Evolutionary conservation across 2,888 invertebrate species (phyloP).

Genomic region (Herminia tarsipennalis): DNA sequence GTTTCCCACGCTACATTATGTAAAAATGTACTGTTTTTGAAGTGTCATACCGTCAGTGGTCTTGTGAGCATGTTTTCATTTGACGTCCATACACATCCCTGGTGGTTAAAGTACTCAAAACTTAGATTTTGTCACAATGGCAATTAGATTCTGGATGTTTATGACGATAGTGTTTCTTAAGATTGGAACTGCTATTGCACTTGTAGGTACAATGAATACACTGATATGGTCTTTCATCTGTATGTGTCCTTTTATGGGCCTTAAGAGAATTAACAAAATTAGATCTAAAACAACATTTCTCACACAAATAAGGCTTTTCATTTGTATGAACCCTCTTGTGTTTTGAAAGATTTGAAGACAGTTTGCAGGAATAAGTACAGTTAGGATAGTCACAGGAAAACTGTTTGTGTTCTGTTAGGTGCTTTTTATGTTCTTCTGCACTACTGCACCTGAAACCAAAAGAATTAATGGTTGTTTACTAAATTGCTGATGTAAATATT

Average conservation of each 20-base stretch:
- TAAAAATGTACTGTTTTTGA: too few species aligned
- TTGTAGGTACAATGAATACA: conserved; percentile 72
- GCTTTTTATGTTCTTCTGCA: conserved; percentile 72
- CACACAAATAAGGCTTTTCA: conserved; percentile 78
- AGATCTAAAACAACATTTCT: conserved; percentile 75
- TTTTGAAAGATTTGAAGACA: conserved; percentile 76
- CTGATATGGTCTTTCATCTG: conserved; percentile 69
- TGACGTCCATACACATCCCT: too few species aligned
- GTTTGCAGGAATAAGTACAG: conserved; percentile 83
- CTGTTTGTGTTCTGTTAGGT: conserved; percentile 72
- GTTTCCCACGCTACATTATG: too few species aligned
- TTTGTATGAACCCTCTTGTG: conserved; percentile 75
- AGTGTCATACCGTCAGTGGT: too few species aligned
- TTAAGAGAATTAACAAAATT: conserved; percentile 79
- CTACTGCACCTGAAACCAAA: conserved; percentile 60
- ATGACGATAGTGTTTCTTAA: conserved; percentile 74
- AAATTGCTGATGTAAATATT: too few species aligned
- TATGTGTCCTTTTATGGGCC: conserved; percentile 75
- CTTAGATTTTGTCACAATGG: too few species aligned
- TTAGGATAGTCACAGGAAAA: conserved; percentile 79
- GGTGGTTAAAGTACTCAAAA: too few species aligned
- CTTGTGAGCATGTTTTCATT: too few species aligned
- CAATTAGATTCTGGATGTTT: conserved; percentile 50
- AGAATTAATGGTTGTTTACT: not conserved
- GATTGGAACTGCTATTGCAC: conserved; percentile 80